Evolutionary conservation across 2,113 vertebrate species (phyloP).

Genomic region (Leptocoma aspasia): DNA sequence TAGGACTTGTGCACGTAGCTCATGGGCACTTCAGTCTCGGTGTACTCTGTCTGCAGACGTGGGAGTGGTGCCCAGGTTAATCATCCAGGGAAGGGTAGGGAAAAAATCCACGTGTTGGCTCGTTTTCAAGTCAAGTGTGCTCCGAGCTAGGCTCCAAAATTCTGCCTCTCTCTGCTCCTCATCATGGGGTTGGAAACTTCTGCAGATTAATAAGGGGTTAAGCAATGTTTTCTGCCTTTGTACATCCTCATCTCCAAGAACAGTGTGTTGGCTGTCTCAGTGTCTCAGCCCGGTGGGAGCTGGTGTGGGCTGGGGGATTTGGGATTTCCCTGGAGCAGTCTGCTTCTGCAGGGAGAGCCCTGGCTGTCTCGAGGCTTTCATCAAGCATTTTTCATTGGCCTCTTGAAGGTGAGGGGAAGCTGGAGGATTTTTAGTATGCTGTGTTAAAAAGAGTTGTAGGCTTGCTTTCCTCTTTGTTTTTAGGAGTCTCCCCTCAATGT

Average conservation of each 20-base stretch:
- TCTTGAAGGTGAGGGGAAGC: background rate
- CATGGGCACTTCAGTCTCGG: background rate
- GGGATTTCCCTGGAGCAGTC: background rate
- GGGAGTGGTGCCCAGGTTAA: background rate
- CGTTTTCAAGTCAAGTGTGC: background rate
- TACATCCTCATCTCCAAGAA: background rate
- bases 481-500: background rate
- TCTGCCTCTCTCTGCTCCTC: background rate
- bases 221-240: background rate
- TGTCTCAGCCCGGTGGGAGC: fast-evolving
- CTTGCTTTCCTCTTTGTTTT: background rate
- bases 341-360: background rate
- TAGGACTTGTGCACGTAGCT: background rate
- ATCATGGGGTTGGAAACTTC: background rate
- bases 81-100: background rate
- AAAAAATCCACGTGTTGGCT: background rate
- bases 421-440: background rate
- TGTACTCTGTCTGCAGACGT: background rate
- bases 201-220: background rate
- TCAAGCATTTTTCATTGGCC: background rate
- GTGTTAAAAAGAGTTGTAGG: background rate
- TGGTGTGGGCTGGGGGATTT: background rate
- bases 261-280: background rate
- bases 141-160: background rate
- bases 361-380: background rate